Base-by-base conservation (phyloP, 2,888 invertebrate genomes). In the Hoplodrina blanda region DNA sequence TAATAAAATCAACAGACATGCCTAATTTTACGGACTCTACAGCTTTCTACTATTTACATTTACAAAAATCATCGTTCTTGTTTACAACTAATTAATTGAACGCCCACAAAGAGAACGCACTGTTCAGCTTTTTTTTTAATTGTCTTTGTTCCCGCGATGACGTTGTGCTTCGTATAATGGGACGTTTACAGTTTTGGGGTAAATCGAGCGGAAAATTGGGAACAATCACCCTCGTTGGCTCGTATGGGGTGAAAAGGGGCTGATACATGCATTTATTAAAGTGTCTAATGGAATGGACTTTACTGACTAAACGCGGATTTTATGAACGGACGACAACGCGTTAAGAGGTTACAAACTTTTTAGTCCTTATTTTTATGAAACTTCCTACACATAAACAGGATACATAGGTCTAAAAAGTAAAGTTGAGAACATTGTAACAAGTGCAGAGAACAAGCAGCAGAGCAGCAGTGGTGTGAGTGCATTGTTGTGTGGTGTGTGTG, bases 121-220 rank as follows among this genome's bases (percentile, higher is more conserved):
- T 86, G 87, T 80, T 89, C 86, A 83, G 82, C 85, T 90, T 91
- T 91, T 91, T 73, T 91, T 91, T 92, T 91, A 91, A 93, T 93
- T 92, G 90, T 89, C 91, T 91, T 88, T 91, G 88, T 85, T 86
- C 87, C 83, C 81, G 86, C 87, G 91, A 90, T 94, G 94, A 93
- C 94, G 87, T 72, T 78, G 89, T 85, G 82, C 83, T 92, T 92
- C 89, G 86, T 87, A 83, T 80, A 86, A 88, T 89, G 87, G 91
- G 88, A 90, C 90, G 89, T 88, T 89, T 88, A 89, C 89, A 86
- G 91, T 94, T 94, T 90, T 86, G 89, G 87, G 89, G 90, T 91
- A 95, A 96, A 95, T 95, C 95, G 94, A 95, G 88, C 92, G 93
- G 93, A 94, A 95, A 95, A 96, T 96, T 95, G 94, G 91, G 88